These are phyloP conservation scores for Babylonia areolata DNA, from an alignment of 1,140 invertebrate species.

Conservation along the genomic window DNA sequence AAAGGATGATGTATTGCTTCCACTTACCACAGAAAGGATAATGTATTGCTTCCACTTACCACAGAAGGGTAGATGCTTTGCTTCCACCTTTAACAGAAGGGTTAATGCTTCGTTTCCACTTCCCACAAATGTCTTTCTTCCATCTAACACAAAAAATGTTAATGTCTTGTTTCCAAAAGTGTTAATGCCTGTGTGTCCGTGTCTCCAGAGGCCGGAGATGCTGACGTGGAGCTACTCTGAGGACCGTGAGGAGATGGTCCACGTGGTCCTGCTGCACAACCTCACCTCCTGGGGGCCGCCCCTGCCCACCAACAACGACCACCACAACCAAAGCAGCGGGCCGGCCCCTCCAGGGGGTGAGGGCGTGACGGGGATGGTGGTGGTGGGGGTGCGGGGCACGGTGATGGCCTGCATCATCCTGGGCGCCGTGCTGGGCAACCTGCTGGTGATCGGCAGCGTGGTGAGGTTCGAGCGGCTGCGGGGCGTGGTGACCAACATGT, in stretches of 20 bases:
- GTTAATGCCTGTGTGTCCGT: neutral
- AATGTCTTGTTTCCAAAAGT: too few species aligned
- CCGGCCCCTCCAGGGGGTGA: constrained; percentile 25
- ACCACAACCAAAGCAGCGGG: neutral
- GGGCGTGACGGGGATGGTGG: constrained; percentile 18
- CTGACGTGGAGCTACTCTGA: neutral
- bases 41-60: too few species aligned
- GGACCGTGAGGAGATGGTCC: neutral
- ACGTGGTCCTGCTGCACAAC: neutral
- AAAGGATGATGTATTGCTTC: too few species aligned
- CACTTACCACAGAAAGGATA: too few species aligned
- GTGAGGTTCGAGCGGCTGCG: constrained; percentile 86
- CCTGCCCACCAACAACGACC: too few species aligned
- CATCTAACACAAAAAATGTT: too few species aligned
- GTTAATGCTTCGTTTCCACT: too few species aligned
- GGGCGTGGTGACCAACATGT: constrained; percentile 92
- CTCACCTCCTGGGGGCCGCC: neutral
- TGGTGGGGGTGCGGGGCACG: constrained; percentile 59
- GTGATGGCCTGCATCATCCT: constrained; percentile 82
- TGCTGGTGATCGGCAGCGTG: constrained; percentile 73
- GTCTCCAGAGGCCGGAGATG: neutral
- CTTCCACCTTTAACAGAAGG: too few species aligned
- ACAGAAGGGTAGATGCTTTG: too few species aligned
- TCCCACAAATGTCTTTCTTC: too few species aligned
- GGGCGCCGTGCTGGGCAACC: constrained; percentile 87